Percentiles rank a stretch among this genome's conserved stretches.
phyloP scores from a whole-genome alignment of 2,113 vertebrate genomes.

The Tiliqua scincoides region DNA sequence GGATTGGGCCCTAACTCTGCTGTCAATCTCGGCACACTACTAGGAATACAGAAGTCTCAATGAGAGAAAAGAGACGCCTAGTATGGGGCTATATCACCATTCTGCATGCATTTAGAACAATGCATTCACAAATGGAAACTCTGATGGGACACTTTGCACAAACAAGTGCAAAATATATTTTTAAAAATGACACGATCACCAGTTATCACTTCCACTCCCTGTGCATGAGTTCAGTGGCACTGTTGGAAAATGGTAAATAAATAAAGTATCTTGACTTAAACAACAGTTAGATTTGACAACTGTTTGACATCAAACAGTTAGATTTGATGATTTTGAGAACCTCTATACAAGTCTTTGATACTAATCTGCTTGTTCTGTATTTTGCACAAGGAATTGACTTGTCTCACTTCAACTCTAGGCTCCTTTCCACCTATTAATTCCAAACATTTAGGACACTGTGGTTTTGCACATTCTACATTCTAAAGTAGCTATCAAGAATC shows the following conservation, averaged over 20 bases:
- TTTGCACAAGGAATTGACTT: constrained; percentile 18
- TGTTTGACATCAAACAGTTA: too few species aligned
- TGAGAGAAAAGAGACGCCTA: too few species aligned
- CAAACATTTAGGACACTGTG: neutral
- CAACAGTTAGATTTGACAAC: too few species aligned
- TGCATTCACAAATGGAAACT: too few species aligned
- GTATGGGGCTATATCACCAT: too few species aligned
- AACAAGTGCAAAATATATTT: neutral
- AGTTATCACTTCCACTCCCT: neutral
- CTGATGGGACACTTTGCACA: too few species aligned
- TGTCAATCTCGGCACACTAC: too few species aligned
- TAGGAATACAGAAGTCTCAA: too few species aligned
- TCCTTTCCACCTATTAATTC: neutral
- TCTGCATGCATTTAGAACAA: too few species aligned
- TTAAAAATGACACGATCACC: neutral
- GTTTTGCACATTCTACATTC: constrained; percentile 2
- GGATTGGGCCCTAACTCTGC: too few species aligned
- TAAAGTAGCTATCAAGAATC: constrained; percentile 9
- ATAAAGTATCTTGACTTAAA: neutral
- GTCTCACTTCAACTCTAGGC: neutral
- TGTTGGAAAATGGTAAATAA: neutral
- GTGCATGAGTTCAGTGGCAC: neutral
- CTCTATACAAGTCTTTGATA: neutral
- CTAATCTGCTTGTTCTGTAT: neutral
- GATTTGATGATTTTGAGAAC: neutral